phyloP scores from a whole-genome alignment of 2,797 vertebrate genomes.

The Heteromormyrus szaboi region DNA sequence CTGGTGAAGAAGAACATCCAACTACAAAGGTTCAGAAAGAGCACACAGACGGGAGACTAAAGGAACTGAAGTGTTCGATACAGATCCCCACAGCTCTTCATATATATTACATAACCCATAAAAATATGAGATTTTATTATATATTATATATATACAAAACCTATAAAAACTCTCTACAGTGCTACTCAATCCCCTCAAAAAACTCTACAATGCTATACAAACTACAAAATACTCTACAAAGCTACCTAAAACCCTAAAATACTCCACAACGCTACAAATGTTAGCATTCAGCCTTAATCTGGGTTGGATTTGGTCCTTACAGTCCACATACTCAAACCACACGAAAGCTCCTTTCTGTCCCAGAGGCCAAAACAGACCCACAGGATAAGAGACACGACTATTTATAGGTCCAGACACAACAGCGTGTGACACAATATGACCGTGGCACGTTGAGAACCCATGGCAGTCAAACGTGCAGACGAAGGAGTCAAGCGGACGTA shows the following conservation, averaged over 20 bases:
- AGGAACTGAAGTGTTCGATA: not conserved
- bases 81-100: not conserved
- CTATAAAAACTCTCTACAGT: not conserved
- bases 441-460: not conserved
- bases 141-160: not conserved
- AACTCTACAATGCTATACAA: not conserved
- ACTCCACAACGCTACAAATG: not conserved
- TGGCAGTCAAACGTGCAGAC: not conserved
- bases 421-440: not conserved
- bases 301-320: not conserved
- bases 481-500: not conserved
- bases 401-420: slow-evolving; percentile 3
- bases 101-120: not conserved
- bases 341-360: not conserved
- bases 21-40: not conserved
- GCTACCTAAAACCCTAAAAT: not conserved
- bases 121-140: not conserved
- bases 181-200: not conserved
- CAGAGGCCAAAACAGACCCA: not conserved
- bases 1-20: not conserved
- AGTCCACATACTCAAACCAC: not conserved
- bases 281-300: not conserved
- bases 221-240: not conserved
- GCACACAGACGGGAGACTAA: not conserved
- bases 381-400: not conserved